Conservation (phyloP, 2,113 vertebrate genomes). For the Conger conger region DNA sequence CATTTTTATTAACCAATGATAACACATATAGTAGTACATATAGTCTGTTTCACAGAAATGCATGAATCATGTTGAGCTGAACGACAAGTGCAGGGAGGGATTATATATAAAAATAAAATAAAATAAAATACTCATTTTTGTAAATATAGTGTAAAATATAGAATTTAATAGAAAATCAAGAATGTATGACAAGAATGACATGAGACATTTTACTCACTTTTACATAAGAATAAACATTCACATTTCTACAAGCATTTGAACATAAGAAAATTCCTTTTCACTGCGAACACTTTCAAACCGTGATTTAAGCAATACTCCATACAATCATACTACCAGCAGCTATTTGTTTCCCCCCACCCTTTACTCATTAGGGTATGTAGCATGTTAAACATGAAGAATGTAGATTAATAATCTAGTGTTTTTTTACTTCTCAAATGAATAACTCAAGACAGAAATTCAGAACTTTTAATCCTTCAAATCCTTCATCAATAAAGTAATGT, state of each 20-base stretch:
- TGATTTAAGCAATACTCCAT: no score
- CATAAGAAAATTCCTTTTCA: not conserved
- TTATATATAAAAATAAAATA: no score
- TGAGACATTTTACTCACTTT: not conserved
- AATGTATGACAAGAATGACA: not conserved
- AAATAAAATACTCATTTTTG: not conserved
- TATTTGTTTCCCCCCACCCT: no score
- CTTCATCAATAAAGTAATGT: not conserved
- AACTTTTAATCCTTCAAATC: not conserved
- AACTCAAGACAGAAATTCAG: no score
- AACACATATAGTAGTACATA: not conserved
- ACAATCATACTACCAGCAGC: no score
- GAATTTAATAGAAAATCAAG: not conserved
- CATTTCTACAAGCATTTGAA: not conserved
- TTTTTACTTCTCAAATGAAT: no score
- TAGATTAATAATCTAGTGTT: not conserved
- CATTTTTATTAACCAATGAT: no score
- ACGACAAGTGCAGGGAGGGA: not conserved
- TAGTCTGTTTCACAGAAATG: not conserved
- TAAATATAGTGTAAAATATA: not conserved
- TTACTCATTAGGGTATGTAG: no score
- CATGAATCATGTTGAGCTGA: not conserved
- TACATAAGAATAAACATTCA: not conserved
- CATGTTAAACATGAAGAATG: no score
- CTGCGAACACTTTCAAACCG: not conserved